Percentiles rank a stretch among this genome's conserved stretches.
Conservation (phyloP, 2,888 invertebrate genomes). For the Mesorhabditis spiculigera region DNA sequence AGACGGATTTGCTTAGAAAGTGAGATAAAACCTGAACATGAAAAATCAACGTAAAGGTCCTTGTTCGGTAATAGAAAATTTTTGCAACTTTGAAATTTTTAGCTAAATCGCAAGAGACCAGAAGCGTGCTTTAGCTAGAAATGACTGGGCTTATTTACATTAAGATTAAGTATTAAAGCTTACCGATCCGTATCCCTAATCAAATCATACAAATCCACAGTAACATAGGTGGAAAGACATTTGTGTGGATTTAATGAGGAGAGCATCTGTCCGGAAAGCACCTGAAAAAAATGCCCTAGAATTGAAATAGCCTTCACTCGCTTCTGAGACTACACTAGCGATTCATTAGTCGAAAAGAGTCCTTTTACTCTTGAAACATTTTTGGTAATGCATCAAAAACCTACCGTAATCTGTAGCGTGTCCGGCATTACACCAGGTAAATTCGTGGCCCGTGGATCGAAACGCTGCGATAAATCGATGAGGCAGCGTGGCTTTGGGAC, state of each 20-base stretch:
- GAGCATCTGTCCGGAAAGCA: neutral
- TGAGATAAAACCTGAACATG: no score
- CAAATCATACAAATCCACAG: neutral
- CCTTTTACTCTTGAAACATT: no score
- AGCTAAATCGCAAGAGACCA: no score
- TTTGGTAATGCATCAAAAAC: neutral
- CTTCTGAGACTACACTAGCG: no score
- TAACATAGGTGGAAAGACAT: neutral
- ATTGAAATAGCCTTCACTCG: neutral
- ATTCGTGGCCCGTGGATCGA: slow-evolving; percentile 11
- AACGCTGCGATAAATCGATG: slow-evolving; percentile 9
- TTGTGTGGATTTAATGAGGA: neutral
- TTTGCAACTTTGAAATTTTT: no score
- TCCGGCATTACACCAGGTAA: slow-evolving; percentile 13
- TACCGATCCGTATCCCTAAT: neutral
- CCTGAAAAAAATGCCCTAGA: neutral
- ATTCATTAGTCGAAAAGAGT: no score
- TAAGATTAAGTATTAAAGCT: neutral
- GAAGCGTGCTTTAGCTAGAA: no score
- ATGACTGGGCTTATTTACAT: no score
- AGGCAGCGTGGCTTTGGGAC: slow-evolving; percentile 15
- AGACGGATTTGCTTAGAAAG: no score
- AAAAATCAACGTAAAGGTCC: no score
- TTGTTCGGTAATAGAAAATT: no score
- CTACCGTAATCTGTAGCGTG: slow-evolving; percentile 11